Evolutionary conservation across 2,888 invertebrate species (phyloP).

Genomic region (Rhopalosiphum nymphaeae): DNA sequence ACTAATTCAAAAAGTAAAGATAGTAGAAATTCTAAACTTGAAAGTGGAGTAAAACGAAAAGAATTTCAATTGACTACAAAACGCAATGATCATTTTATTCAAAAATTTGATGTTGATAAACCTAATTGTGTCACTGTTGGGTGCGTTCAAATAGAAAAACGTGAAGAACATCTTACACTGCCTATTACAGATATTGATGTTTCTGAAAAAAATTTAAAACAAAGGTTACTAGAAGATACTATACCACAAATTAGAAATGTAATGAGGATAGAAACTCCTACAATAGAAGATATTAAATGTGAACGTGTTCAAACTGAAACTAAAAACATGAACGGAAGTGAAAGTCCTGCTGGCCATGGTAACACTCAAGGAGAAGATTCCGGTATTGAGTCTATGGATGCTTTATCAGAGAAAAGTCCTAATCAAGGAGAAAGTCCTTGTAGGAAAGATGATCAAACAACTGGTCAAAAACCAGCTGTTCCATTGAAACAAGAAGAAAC

Average conservation of each 20-base stretch:
- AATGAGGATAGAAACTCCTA: conserved; percentile 56
- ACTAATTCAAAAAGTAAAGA: conserved; percentile 63
- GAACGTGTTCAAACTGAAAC: conserved; percentile 65
- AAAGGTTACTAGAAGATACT: conserved; percentile 73
- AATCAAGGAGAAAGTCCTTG: conserved; percentile 77
- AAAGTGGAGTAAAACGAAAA: conserved; percentile 63
- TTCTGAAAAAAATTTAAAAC: conserved; percentile 75
- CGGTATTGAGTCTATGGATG: conserved; percentile 94
- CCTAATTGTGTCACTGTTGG: conserved; percentile 62
- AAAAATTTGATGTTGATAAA: conserved; percentile 55
- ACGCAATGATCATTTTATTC: conserved; percentile 55
- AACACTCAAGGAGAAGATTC: conserved; percentile 84
- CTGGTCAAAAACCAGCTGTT: conserved; percentile 40
- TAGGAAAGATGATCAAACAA: conserved; percentile 69
- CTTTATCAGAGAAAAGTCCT: conserved; percentile 91
- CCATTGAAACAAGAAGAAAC: conserved; percentile 57
- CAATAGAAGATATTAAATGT: conserved; percentile 65
- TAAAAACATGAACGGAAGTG: conserved; percentile 66
- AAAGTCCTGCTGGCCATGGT: conserved; percentile 67
- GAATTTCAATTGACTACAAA: conserved; percentile 62
- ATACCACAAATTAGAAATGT: conserved; percentile 55
- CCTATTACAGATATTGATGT: conserved; percentile 70
- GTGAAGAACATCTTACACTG: conserved; percentile 61
- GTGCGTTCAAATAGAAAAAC: conserved; percentile 59
- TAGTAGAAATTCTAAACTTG: conserved; percentile 62